These are phyloP conservation scores for Rhinichthys osculus DNA, from an alignment of 2,797 vertebrate species.

Conservation along the genomic window DNA sequence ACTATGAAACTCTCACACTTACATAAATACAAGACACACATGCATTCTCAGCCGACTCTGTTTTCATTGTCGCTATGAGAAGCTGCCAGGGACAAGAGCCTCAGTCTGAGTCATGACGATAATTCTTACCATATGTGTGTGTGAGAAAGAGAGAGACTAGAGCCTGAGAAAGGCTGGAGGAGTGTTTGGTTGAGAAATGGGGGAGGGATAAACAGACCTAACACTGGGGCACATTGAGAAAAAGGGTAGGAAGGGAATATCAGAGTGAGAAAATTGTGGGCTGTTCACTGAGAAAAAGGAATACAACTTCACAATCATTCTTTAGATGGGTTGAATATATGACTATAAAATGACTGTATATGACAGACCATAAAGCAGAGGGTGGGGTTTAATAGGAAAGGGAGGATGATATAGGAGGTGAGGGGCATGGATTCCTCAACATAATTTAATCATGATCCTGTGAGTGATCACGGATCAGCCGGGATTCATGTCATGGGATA, in stretches of 20 bases:
- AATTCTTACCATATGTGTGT: constrained; percentile 83
- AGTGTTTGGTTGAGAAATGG: constrained; percentile 64
- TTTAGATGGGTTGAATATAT: constrained; percentile 1
- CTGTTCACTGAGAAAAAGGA: not conserved
- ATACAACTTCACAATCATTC: constrained; percentile 11
- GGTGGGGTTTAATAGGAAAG: constrained; percentile 33
- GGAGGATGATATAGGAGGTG: constrained; percentile 50
- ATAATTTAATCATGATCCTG: constrained; percentile 65
- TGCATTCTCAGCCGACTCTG: constrained; percentile 68
- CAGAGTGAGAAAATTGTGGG: not conserved
- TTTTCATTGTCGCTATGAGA: constrained; percentile 76
- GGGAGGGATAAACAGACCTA: constrained; percentile 60
- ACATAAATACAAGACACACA: constrained; percentile 45
- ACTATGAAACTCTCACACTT: constrained; percentile 42
- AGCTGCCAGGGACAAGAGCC: constrained; percentile 72
- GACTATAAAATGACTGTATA: constrained; percentile 1
- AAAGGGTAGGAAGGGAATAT: constrained; percentile 36
- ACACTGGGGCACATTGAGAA: constrained; percentile 70
- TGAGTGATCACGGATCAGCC: constrained; percentile 22
- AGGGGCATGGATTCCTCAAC: constrained; percentile 51
- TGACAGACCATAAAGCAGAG: not conserved
- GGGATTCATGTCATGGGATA: constrained; percentile 58
- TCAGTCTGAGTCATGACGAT: constrained; percentile 79
- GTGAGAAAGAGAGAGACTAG: constrained; percentile 57
- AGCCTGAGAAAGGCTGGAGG: constrained; percentile 58